Evolutionary conservation across 2,888 invertebrate species (phyloP).

Genomic region (Campoplex nolae): DNA sequence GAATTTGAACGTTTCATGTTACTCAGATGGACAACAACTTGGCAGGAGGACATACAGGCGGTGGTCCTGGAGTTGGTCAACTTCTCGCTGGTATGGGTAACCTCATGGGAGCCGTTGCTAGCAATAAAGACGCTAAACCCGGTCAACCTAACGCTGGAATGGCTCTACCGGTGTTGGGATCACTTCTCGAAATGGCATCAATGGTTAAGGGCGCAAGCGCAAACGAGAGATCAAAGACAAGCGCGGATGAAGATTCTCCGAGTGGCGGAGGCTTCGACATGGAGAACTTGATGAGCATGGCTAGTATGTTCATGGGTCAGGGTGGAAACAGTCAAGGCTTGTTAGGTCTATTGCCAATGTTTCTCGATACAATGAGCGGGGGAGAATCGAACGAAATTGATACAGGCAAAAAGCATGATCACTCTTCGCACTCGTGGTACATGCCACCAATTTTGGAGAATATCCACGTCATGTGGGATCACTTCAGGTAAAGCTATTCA

Average conservation of each 20-base stretch:
- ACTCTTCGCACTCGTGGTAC: conserved; percentile 89
- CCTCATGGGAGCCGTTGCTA: conserved; percentile 72
- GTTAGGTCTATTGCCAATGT: conserved; percentile 88
- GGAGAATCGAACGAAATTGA: conserved; percentile 87
- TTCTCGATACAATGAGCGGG: conserved; percentile 88
- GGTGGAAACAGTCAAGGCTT: conserved; percentile 85
- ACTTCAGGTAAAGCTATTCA: conserved; percentile 85
- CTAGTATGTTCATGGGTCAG: conserved; percentile 77
- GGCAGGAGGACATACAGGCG: conserved; percentile 71
- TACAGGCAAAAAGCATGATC: conserved; percentile 88
- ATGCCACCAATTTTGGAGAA: conserved; percentile 90
- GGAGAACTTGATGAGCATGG: conserved; percentile 78
- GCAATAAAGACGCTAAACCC: conserved; percentile 68
- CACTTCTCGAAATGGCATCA: conserved; percentile 73
- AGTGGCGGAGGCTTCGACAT: conserved; percentile 75
- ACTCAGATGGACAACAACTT: conserved; percentile 74
- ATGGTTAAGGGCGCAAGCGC: conserved; percentile 44
- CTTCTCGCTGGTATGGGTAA: conserved; percentile 81
- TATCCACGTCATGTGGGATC: conserved; percentile 91
- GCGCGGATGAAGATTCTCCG: conserved; percentile 55
- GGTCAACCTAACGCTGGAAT: conserved; percentile 70
- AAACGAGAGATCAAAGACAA: conserved; percentile 61
- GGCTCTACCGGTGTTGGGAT: conserved; percentile 76
- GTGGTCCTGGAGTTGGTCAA: conserved; percentile 73
- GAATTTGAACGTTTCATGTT: background rate